phyloP scores from a whole-genome alignment of 2,113 vertebrate species.

The Phaetusa simplex region DNA sequence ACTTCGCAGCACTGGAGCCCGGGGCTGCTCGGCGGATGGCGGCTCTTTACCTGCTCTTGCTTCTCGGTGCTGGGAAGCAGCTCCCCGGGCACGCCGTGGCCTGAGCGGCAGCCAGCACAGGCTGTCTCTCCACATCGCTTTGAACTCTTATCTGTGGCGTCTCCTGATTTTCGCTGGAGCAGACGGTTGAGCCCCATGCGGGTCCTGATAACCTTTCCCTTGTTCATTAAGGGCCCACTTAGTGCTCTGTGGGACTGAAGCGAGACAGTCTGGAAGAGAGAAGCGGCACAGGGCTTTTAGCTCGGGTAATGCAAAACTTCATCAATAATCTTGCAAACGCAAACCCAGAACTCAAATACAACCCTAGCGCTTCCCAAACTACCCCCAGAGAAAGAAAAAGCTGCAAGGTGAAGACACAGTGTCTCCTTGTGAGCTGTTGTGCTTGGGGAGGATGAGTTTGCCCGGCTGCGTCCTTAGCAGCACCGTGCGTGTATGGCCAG shows the following conservation, averaged over 20 bases:
- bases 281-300: conserved; percentile 27
- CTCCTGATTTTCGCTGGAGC: conserved; percentile 11
- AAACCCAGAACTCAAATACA: background rate
- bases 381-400: background rate
- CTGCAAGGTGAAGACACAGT: background rate
- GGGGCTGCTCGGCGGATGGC: rapidly evolving
- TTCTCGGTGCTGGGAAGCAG: background rate
- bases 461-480: background rate
- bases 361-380: background rate
- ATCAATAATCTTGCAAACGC: conserved; percentile 37
- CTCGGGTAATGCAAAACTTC: conserved; percentile 25
- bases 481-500: rapidly evolving
- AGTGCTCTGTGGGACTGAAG: conserved; percentile 7
- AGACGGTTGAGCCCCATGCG: background rate
- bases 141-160: conserved; percentile 61
- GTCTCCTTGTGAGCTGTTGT: background rate
- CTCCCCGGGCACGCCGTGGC: background rate
- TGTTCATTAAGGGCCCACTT: conserved; percentile 64
- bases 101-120: background rate
- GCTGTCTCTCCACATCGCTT: conserved; percentile 17
- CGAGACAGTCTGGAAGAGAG: conserved; percentile 45
- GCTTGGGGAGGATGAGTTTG: background rate
- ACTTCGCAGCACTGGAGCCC: rapidly evolving
- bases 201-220: conserved; percentile 61
- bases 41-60: background rate